phyloP scores from a whole-genome alignment of 2,113 vertebrate species.

The Ailurus styani region DNA sequence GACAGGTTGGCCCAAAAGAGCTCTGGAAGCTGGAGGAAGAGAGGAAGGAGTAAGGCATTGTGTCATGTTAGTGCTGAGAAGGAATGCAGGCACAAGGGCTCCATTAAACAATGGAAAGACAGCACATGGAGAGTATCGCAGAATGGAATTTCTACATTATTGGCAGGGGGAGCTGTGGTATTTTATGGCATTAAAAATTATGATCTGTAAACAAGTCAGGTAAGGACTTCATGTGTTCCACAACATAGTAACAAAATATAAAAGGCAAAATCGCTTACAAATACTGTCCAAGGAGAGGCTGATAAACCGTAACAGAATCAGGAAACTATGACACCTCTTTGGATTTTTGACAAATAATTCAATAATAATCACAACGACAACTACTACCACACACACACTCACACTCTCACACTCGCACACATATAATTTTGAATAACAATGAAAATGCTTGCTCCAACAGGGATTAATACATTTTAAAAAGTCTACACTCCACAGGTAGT shows the following conservation, averaged over 20 bases:
- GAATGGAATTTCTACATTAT: too few relatives aligned
- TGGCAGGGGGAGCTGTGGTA: too few relatives aligned
- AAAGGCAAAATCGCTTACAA: not conserved
- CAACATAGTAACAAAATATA: not conserved
- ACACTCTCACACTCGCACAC: not conserved
- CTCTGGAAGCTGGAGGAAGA: too few relatives aligned
- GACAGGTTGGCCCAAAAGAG: too few relatives aligned
- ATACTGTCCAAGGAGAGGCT: not conserved
- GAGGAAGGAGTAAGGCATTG: fast-evolving
- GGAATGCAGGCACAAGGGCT: not conserved
- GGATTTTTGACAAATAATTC: not conserved
- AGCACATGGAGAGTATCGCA: too few relatives aligned
- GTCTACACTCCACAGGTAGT: not conserved
- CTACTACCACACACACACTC: not conserved
- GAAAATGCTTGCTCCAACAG: not conserved
- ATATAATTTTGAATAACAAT: not conserved
- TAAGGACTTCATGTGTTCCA: not conserved
- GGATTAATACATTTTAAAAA: not conserved
- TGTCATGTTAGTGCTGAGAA: not conserved
- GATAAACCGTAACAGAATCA: too few relatives aligned
- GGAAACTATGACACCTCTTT: not conserved
- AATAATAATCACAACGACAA: not conserved
- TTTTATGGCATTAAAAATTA: not conserved
- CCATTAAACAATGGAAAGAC: not conserved
- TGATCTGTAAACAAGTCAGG: not conserved